phyloP scores from a whole-genome alignment of 2,888 invertebrate genomes.

The Cerceris ruficornis region DNA sequence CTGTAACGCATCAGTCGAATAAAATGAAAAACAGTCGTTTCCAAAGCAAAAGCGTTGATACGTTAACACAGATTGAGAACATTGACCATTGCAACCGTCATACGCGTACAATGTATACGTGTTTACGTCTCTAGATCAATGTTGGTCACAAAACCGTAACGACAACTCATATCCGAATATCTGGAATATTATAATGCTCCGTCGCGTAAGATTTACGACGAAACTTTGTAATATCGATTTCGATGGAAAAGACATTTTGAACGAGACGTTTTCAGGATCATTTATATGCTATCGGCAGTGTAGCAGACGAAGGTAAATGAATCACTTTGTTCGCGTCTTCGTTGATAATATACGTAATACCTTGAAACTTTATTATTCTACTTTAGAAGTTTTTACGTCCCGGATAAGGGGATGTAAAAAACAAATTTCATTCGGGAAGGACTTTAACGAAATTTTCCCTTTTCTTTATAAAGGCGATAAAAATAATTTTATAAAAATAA shows the following conservation, averaged over 20 bases:
- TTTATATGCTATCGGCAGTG: background rate
- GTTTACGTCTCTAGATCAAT: background rate
- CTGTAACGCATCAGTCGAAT: no score
- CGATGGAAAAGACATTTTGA: background rate
- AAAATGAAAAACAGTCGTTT: background rate
- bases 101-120: background rate
- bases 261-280: background rate
- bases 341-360: no score
- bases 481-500: no score
- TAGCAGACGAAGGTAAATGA: background rate
- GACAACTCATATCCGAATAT: background rate
- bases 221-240: slow-evolving; percentile 2
- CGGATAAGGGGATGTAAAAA: no score
- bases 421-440: no score
- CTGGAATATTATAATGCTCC: background rate
- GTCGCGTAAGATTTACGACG: slow-evolving; percentile 1
- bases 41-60: background rate
- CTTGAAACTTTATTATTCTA: no score
- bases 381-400: no score
- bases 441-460: no score
- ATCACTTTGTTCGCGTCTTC: no score
- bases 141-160: background rate
- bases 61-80: background rate
- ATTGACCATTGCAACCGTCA: background rate
- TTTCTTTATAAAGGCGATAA: no score